Conservation (phyloP, 2,797 vertebrate genomes). For the Somateria mollissima region DNA sequence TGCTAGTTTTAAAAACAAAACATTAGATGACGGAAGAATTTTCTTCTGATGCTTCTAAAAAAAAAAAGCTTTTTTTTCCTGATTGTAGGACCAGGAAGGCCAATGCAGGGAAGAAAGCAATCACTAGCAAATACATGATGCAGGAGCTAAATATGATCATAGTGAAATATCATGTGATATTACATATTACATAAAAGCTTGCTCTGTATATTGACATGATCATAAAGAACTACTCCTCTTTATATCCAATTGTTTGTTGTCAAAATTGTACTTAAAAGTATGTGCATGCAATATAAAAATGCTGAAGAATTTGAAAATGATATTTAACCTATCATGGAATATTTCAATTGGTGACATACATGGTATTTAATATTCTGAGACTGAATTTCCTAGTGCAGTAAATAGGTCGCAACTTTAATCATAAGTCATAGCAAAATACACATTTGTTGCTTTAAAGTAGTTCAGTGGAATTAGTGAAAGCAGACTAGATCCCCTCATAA, state of each 20-base stretch:
- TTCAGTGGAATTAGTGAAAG: slow-evolving; percentile 76
- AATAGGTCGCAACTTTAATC: slow-evolving; percentile 73
- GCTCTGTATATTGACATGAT: neutral
- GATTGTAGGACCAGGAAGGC: neutral
- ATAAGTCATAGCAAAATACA: slow-evolving; percentile 66
- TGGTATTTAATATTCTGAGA: slow-evolving; percentile 5
- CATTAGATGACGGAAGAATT: neutral
- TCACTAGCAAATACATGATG: neutral
- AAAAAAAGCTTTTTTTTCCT: too few species aligned
- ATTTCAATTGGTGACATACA: neutral
- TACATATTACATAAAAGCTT: neutral
- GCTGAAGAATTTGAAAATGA: neutral
- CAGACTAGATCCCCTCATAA: slow-evolving; percentile 74
- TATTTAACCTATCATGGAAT: neutral
- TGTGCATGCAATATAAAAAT: neutral
- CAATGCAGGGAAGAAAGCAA: neutral
- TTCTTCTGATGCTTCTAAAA: neutral
- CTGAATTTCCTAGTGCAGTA: slow-evolving; percentile 29
- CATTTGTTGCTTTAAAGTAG: slow-evolving; percentile 72
- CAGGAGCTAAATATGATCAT: neutral
- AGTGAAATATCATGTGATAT: neutral
- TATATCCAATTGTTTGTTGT: neutral
- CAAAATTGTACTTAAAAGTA: neutral
- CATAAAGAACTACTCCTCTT: neutral
- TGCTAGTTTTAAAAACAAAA: neutral